Evolutionary conservation across 2,797 vertebrate species (phyloP).

Genomic region (Enteromius argenteus): DNA sequence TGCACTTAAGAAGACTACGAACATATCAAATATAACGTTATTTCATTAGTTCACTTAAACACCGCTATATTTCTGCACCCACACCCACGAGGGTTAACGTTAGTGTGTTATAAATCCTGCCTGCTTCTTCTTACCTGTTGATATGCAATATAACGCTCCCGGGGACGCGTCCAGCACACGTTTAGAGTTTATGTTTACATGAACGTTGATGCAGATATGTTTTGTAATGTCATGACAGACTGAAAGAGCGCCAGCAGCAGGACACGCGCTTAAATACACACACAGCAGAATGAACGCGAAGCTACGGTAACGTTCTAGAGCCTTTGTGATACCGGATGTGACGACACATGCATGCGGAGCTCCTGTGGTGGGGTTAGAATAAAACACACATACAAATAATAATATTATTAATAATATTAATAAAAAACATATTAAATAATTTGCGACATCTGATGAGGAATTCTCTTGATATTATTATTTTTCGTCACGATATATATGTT

Average conservation of each 20-base stretch:
- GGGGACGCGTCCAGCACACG: not conserved
- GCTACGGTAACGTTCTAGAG: slow-evolving; percentile 38
- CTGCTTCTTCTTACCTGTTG: slow-evolving; percentile 31
- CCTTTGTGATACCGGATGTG: slow-evolving; percentile 17
- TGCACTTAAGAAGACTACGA: too few relatives aligned
- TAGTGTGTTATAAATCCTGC: not conserved
- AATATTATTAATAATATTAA: too few relatives aligned
- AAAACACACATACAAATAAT: not conserved
- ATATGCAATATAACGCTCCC: not conserved
- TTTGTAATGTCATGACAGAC: slow-evolving; percentile 7
- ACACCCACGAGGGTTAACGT: not conserved
- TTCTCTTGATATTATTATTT: not conserved
- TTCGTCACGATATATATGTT: not conserved
- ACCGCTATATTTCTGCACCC: not conserved
- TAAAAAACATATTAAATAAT: not conserved
- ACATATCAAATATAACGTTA: not conserved
- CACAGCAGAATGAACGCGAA: slow-evolving; percentile 8
- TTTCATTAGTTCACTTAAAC: not conserved
- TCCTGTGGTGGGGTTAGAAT: not conserved
- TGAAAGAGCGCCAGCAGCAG: slow-evolving; percentile 2
- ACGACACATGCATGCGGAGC: not conserved
- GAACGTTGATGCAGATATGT: not conserved
- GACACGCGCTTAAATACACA: slow-evolving; percentile 28
- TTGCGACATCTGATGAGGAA: not conserved
- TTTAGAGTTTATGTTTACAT: not conserved